These are phyloP conservation scores for Odontamblyopus rebecca DNA, from an alignment of 2,797 vertebrate species.

Conservation along the genomic window DNA sequence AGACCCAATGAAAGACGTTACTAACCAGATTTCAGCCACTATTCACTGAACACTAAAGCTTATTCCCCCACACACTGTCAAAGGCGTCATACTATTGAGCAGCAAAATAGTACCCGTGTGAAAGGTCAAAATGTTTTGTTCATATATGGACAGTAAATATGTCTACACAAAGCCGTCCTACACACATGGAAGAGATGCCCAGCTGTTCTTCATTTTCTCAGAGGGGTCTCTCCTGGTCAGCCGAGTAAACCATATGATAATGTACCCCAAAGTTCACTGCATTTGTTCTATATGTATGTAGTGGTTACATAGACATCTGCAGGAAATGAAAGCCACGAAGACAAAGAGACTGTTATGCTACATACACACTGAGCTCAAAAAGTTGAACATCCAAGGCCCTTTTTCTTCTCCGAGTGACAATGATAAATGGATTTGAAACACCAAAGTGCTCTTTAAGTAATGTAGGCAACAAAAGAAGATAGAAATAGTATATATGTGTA, in stretches of 20 bases:
- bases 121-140: constrained; percentile 25
- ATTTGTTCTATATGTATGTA: constrained; percentile 33
- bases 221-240: constrained; percentile 44
- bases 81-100: constrained; percentile 1
- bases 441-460: constrained; percentile 23
- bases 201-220: constrained; percentile 63
- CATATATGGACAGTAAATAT: constrained; percentile 16
- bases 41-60: constrained; percentile 20
- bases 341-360: constrained; percentile 46
- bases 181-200: constrained; percentile 50
- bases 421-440: constrained; percentile 42
- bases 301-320: constrained; percentile 45
- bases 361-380: constrained; percentile 22
- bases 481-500: neutral
- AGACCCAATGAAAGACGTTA: constrained; percentile 1
- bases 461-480: constrained; percentile 21
- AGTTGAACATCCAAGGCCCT: constrained; percentile 45
- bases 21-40: neutral
- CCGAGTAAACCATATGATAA: constrained; percentile 51
- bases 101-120: constrained; percentile 7
- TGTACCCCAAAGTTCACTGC: constrained; percentile 33
- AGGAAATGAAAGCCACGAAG: constrained; percentile 63
- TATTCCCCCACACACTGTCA: constrained; percentile 21
- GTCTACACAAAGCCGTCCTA: constrained; percentile 31
- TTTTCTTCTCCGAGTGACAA: constrained; percentile 48